Percentiles rank a stretch among this genome's conserved stretches.
Evolutionary conservation across 1,140 invertebrate species (phyloP).

Genomic region (Pogonus chalceus): DNA sequence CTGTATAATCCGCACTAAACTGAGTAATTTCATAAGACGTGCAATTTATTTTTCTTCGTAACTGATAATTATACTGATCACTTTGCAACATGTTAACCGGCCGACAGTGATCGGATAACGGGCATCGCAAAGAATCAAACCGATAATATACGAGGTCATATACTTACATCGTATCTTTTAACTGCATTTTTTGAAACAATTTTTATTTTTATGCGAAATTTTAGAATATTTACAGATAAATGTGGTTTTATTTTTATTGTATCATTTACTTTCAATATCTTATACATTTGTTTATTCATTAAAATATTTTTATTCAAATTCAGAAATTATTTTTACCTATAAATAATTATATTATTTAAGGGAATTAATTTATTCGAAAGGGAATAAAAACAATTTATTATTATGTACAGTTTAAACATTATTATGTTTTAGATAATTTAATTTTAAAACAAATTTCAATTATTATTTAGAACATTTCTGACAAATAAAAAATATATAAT

Average conservation of each 20-base stretch:
- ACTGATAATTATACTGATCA: background rate
- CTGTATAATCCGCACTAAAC: background rate
- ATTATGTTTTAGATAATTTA: too few species aligned
- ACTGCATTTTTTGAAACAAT: too few species aligned
- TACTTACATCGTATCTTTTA: background rate
- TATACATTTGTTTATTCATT: background rate
- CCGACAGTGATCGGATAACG: background rate
- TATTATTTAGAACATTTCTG: too few species aligned
- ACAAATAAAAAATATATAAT: too few species aligned
- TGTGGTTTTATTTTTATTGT: background rate
- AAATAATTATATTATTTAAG: too few species aligned
- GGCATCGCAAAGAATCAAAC: background rate
- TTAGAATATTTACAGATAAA: background rate
- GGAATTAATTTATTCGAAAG: too few species aligned
- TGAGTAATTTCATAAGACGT: background rate
- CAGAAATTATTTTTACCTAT: too few species aligned
- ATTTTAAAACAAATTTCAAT: too few species aligned
- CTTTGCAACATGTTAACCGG: background rate
- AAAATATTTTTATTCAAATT: too few species aligned
- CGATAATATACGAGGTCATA: background rate
- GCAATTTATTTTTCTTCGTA: background rate
- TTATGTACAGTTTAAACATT: too few species aligned
- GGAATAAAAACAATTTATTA: too few species aligned
- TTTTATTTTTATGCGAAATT: background rate
- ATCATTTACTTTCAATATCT: background rate